Base-by-base conservation (phyloP, 2,888 invertebrate species). In the Cataglyphis livida region DNA sequence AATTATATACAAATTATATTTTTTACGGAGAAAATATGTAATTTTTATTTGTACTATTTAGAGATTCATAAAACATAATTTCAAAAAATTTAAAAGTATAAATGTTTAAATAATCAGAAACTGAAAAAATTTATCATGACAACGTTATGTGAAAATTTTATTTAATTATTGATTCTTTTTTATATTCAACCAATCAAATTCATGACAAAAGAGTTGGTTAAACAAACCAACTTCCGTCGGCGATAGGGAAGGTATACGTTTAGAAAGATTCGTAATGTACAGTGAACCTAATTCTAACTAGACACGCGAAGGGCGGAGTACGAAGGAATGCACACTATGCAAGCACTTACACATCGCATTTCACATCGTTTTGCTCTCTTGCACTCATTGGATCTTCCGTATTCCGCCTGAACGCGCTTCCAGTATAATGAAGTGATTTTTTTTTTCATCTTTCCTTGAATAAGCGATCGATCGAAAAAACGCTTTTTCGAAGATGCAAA, bases 261-360 rank as follows among this genome's bases (percentile, higher is more conserved):
- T 90, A 91, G 94, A 93, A 94, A 93, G 94, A 94, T 94, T 94
- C 94, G 94, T 94, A 94, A 91, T 93, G 93, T 92, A 85, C 84
- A 86, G 85, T 85, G 83, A 78, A 84, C 64, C 74, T 76, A 79
- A 79, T 57, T 79, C 35, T 59, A 79, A 71, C 44, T 62, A 38
- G 57, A 65, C 82, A 81, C 86, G 84, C 84, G 81, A 82, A 84
- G 83, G 84, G 85, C 89, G 88, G 88, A 90, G 78, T 81, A 54
- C 83, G 51, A 70, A 57, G 48, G 21, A 62, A 81, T 78, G 61
- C 78, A 64, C 79, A 64, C 32, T 79, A 81, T 78, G 75, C 61
- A 62, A 51, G 78, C 78, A 81, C 75, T 81, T 62, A 81, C 81
- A 76, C 54, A 38, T 79, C 21, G 70, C 79, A 65, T 59, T 74